Percentiles rank a stretch among this genome's conserved stretches.
Conservation (phyloP, 1,140 invertebrate species). For the Drosophila punjabiensis region DNA sequence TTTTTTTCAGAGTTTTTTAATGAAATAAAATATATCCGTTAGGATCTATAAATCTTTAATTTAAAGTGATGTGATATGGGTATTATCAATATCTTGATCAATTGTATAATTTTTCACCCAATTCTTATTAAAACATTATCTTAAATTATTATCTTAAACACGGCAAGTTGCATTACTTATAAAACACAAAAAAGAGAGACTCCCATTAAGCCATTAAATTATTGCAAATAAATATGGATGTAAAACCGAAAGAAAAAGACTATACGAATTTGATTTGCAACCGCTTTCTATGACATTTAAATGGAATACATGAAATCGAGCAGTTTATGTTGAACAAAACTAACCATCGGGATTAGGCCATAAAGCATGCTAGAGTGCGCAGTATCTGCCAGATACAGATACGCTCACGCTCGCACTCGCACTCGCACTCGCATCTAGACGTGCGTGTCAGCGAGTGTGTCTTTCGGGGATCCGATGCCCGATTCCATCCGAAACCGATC, state of each 20-base stretch:
- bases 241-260: conserved; percentile 5
- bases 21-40: background rate
- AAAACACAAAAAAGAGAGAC: conserved; percentile 1
- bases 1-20: too few species aligned
- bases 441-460: conserved; percentile 67
- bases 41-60: background rate
- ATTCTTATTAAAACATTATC: conserved; percentile 4
- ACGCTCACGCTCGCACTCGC: conserved; percentile 4
- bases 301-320: conserved; percentile 75
- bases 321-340: conserved; percentile 81
- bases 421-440: conserved; percentile 34
- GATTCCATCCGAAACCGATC: conserved; percentile 7
- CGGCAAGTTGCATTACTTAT: conserved; percentile 12
- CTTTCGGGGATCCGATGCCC: conserved; percentile 35
- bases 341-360: conserved; percentile 56
- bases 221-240: conserved; percentile 57
- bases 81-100: conserved; percentile 11
- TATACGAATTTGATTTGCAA: conserved; percentile 37
- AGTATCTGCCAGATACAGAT: conserved; percentile 39
- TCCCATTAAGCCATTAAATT: conserved; percentile 34
- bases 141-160: conserved; percentile 4
- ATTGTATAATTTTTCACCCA: conserved; percentile 16
- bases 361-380: conserved; percentile 57
- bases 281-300: conserved; percentile 67
- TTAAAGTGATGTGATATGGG: too few species aligned